Conservation (phyloP, 2,888 invertebrate genomes). For the Athalia circularis region DNA sequence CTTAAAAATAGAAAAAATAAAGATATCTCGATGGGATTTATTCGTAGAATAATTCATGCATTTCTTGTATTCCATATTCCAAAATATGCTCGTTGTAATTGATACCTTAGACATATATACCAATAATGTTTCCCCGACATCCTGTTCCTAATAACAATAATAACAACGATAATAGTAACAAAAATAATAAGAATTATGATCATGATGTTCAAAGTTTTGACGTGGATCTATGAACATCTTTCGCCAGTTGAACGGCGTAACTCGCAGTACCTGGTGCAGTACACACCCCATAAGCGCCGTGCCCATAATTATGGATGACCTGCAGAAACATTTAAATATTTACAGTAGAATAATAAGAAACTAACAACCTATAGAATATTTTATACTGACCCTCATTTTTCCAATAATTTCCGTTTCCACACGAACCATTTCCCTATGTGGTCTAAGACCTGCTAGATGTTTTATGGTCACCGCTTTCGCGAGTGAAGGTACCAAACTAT, state of each 20-base stretch:
- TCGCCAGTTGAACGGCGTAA: conserved; percentile 83
- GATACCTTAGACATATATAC: too few species aligned
- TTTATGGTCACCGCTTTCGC: conserved; percentile 68
- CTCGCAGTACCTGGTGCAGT: conserved; percentile 91
- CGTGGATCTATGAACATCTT: conserved; percentile 74
- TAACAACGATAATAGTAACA: too few species aligned
- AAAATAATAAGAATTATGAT: not conserved
- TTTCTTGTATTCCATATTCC: not conserved
- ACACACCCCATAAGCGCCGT: conserved; percentile 95
- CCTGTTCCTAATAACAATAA: too few species aligned
- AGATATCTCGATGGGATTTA: not conserved
- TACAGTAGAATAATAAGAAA: not conserved
- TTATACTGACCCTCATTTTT: conserved; percentile 54
- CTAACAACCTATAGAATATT: not conserved
- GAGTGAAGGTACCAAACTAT: conserved; percentile 83
- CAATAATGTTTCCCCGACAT: too few species aligned
- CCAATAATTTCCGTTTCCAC: conserved; percentile 82
- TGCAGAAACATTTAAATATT: conserved; percentile 51
- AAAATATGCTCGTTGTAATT: not conserved
- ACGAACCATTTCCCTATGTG: conserved; percentile 85
- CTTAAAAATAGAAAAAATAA: not conserved
- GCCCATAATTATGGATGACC: conserved; percentile 95
- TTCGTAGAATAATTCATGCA: not conserved
- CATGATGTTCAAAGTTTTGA: conserved; percentile 21
- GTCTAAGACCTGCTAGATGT: conserved; percentile 83